Percentiles rank a stretch among this genome's conserved stretches.
phyloP scores from a whole-genome alignment of 2,888 invertebrate species.

The Nineta flava region DNA sequence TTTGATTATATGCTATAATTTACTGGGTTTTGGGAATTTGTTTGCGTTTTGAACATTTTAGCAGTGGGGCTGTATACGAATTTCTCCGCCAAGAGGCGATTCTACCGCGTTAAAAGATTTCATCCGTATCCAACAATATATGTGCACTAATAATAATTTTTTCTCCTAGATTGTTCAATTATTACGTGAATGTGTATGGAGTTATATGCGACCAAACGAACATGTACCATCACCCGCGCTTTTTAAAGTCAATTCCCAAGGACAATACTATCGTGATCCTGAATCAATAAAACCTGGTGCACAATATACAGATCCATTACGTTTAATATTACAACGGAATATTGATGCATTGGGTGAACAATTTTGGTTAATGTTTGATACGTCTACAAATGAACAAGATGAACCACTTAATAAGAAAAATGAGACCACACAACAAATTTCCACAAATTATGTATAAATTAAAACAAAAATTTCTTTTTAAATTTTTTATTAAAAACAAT shows the following conservation, averaged over 20 bases:
- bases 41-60: too few relatives aligned
- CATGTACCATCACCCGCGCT: constrained; percentile 75
- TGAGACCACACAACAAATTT: background rate
- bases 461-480: background rate
- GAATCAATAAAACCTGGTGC: constrained; percentile 50
- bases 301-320: constrained; percentile 62
- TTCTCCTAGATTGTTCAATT: constrained; percentile 53
- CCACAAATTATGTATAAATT: background rate
- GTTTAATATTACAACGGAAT: constrained; percentile 65
- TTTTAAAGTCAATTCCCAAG: constrained; percentile 51
- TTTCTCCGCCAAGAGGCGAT: too few relatives aligned
- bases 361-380: constrained; percentile 55
- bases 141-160: too few relatives aligned
- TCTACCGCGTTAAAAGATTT: too few relatives aligned
- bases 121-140: too few relatives aligned
- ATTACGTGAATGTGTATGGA: constrained; percentile 76
- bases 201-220: constrained; percentile 57
- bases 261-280: constrained; percentile 63
- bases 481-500: background rate
- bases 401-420: background rate
- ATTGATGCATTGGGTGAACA: constrained; percentile 58
- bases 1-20: background rate
- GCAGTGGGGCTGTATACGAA: too few relatives aligned
- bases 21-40: background rate
- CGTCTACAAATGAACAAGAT: constrained; percentile 1